These are phyloP conservation scores for Caenorhabditis latens DNA, from an alignment of 1,140 invertebrate genomes.

Conservation along the genomic window DNA sequence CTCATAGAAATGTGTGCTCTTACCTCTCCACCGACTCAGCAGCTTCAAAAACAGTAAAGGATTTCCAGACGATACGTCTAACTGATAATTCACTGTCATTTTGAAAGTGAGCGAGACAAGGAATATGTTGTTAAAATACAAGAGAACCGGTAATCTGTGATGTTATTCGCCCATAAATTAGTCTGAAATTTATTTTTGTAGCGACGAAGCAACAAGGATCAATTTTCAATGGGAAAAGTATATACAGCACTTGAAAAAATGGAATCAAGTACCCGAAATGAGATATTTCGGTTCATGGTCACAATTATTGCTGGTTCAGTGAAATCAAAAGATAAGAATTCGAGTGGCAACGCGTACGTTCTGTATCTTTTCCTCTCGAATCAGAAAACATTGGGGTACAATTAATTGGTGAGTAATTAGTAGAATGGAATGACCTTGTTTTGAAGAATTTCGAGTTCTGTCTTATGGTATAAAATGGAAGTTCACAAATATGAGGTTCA, in stretches of 20 bases:
- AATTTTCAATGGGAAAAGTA: too few species aligned
- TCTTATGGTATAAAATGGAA: too few species aligned
- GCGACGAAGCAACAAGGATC: too few species aligned
- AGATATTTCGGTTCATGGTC: too few species aligned
- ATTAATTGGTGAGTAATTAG: background rate
- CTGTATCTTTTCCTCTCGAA: too few species aligned
- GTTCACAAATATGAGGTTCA: too few species aligned
- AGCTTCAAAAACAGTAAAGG: conserved; percentile 50
- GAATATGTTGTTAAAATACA: too few species aligned
- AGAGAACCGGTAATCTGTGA: too few species aligned
- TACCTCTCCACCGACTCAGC: conserved; percentile 27
- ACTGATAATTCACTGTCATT: conserved; percentile 62
- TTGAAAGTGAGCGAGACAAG: background rate
- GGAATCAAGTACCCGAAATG: too few species aligned
- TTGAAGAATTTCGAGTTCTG: too few species aligned
- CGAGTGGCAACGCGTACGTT: background rate
- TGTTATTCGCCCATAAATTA: background rate
- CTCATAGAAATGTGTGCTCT: background rate
- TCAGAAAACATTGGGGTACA: background rate
- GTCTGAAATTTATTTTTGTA: background rate
- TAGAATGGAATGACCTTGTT: background rate
- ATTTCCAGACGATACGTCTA: conserved; percentile 44
- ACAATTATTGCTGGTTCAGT: too few species aligned
- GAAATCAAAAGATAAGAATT: background rate
- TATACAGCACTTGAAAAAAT: too few species aligned